Base-by-base conservation (phyloP, 2,797 vertebrate genomes). In the Gymnoscopelus braueri region DNA sequence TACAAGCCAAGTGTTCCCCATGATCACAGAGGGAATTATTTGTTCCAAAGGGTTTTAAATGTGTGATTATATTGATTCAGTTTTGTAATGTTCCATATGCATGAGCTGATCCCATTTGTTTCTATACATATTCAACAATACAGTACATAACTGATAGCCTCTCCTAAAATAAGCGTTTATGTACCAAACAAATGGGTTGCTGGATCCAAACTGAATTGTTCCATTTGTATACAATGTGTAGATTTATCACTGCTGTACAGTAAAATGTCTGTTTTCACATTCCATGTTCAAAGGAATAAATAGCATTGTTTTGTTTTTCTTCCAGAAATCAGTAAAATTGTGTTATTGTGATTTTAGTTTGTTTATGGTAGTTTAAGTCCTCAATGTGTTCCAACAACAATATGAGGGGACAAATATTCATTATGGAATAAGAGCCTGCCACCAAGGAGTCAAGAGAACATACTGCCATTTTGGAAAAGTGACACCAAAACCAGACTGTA, bases 301-400 rank as follows among this genome's bases (percentile, higher is more conserved):
- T 48, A 61, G 39, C 47, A 6, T 59, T 77, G 39, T 44, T 44
- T 44, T 9, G 2, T 10, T 44, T 57, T 6, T 62, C 55, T 68
- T 70, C 77, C 5, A 68, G 80, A 75, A 75, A 60, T 74, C 60
- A 75, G 65, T 80, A 60, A 55, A 77, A 66, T 53, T 53, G 58
- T 66, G 44, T 58, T 47, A 72, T 63, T 10, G n/a, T 14, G 11
- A 24, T 49, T 50, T 81, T 24, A 67, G 74, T 78, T 80, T 69
- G 63, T 86, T 83, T 69, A 75, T 81, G 75, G 74, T 81, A 9
- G 66, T 72, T 69, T 67, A 44, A 44, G 39, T 10, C 39, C 39
- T 9, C 26, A 29, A 44, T 44, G 39, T 9, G 39, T 44, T 44
- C 8, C 9, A 2, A 44, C 39, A 44, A 44, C 39, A 44, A 44